Percentiles rank a stretch among this genome's conserved stretches.
phyloP scores from a whole-genome alignment of 2,797 vertebrate species.

The Pseudochirops corinnae region DNA sequence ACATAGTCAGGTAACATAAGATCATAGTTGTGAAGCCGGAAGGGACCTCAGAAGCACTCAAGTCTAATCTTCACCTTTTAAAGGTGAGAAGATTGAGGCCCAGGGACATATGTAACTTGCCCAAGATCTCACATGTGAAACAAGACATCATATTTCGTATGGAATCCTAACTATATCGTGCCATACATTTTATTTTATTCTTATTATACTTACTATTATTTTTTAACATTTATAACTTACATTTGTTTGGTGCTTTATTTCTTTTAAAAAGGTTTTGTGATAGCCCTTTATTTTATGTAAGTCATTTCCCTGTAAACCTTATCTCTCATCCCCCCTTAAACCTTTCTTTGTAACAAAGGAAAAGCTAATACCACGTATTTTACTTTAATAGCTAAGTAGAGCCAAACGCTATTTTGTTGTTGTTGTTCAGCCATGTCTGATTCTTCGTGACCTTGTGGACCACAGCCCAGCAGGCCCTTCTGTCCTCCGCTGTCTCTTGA shows the following conservation, averaged over 20 bases:
- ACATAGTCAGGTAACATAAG: background rate
- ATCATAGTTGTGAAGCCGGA: background rate
- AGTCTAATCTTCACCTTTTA: slow-evolving; percentile 12
- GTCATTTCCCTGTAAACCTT: background rate
- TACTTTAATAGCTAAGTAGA: background rate
- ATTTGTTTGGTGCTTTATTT: background rate
- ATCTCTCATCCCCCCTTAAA: background rate
- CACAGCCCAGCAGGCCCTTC: background rate
- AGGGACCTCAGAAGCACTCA: background rate
- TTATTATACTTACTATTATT: background rate
- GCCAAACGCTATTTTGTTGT: background rate
- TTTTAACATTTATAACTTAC: background rate
- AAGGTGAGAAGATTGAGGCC: slow-evolving; percentile 1
- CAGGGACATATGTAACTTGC: background rate
- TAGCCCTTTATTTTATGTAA: background rate
- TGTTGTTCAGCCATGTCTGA: background rate
- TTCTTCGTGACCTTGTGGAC: background rate
- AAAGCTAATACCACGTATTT: background rate
- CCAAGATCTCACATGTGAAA: background rate
- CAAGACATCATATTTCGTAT: too few relatives aligned
- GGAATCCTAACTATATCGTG: background rate
- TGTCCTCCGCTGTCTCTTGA: background rate
- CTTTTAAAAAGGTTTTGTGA: background rate
- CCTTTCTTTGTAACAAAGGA: background rate
- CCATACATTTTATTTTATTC: background rate